Base-by-base conservation (phyloP, 1,140 invertebrate genomes). In the Lordiphosa clarofinis region DNA sequence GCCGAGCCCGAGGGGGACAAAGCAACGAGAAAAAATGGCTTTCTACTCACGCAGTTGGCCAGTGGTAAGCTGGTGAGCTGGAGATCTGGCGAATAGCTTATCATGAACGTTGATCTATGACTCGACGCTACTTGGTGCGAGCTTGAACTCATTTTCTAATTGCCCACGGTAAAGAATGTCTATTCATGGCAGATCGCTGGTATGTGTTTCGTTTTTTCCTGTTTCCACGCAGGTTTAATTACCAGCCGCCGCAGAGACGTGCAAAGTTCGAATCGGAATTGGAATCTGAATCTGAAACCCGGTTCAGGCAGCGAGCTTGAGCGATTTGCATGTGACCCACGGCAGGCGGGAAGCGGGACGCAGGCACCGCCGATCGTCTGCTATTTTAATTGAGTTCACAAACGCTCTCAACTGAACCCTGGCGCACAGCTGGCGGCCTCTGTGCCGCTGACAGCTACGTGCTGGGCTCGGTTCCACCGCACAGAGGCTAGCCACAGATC, bases 361-460 rank as follows among this genome's bases (percentile, higher is more conserved):
- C 47, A 46, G 35, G 42, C 8, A 38, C 13, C 19, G 21, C 43
- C 60, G 35, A 59, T 68, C 67, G 67, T 82, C 76, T 76, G 68
- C 76, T 84, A 76, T 82, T 82, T 82, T 82, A 82, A 82, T 82
- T 82, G 76, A 82, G 76, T 82, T 82, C 76, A 84, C 76, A 82
- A 82, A 79, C 58, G 64, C 56, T 62, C 46, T 57, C 15, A 71
- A 58, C 59, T 64, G 56, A 65, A 49, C 71, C 61, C 66, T 56
- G 35, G 33, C 49, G 47, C 63, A 40, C 65, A 67, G 56, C 76
- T 71, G 75, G 75, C 71, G 49, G 46, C 38, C 66, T 49, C 55
- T 59, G 36, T 57, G 39, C 58, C 56, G 76, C 76, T 82, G 76
- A 81, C 76, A 81, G 72, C 76, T 72, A 68, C 75, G 54, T 72